These are phyloP conservation scores for Tamandua tetradactyla DNA, from an alignment of 2,797 vertebrate genomes.

Conservation along the genomic window DNA sequence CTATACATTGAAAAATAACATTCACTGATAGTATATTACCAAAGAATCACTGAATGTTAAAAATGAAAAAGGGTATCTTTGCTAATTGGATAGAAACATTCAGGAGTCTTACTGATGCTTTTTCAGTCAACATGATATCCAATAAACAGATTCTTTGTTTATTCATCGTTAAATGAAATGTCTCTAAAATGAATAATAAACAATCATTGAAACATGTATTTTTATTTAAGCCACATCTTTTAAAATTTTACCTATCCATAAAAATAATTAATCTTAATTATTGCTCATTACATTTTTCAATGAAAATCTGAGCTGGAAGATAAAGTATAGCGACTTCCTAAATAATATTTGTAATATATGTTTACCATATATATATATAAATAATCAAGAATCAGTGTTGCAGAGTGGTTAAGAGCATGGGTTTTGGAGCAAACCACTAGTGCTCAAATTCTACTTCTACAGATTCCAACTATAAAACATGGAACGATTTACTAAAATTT, in stretches of 20 bases:
- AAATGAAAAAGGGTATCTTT: slow-evolving; percentile 50
- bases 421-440: background rate
- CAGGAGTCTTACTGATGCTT: background rate
- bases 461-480: background rate
- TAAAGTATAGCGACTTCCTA: background rate
- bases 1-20: slow-evolving; percentile 11
- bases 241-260: background rate
- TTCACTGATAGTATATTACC: background rate
- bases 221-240: background rate
- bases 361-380: too few relatives aligned
- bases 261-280: background rate
- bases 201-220: background rate
- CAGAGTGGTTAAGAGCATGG: too few relatives aligned
- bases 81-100: background rate
- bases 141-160: background rate
- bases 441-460: background rate
- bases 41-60: slow-evolving; percentile 19
- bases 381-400: background rate
- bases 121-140: background rate
- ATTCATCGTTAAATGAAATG: background rate
- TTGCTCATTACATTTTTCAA: background rate
- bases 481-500: background rate
- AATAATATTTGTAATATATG: background rate
- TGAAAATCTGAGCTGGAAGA: background rate
- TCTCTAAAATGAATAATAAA: background rate